A percentile compares a stretch with the other conserved stretches of the same genome.
Evolutionary conservation across 2,797 vertebrate genomes (phyloP).

Genomic region (Hypotaenidia okinawae): DNA sequence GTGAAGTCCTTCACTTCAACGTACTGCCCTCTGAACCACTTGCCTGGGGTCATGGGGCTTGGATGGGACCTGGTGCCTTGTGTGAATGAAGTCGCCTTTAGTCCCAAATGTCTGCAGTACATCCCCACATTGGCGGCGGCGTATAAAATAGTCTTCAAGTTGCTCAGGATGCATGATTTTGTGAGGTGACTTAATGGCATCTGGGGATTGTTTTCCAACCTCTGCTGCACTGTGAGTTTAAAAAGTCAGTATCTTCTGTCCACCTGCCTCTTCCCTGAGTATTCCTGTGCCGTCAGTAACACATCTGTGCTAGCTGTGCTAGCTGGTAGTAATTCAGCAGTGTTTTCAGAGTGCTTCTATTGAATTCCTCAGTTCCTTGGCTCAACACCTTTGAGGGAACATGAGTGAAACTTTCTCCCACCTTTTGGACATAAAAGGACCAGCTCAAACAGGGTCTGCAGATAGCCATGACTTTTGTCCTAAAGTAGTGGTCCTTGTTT

Average conservation of each 20-base stretch:
- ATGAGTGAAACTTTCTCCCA: background rate
- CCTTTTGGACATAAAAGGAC: background rate
- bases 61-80: background rate
- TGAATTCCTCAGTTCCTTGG: background rate
- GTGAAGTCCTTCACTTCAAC: background rate
- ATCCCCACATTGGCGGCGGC: rapidly evolving
- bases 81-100: background rate
- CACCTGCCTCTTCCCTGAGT: background rate
- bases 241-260: background rate
- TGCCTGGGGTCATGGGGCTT: background rate
- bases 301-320: background rate
- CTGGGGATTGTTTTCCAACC: background rate
- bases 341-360: background rate
- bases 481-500: background rate
- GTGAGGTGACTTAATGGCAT: background rate
- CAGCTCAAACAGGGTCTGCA: background rate
- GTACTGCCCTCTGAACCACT: background rate
- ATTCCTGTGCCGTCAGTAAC: background rate
- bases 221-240: background rate
- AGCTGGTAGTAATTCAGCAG: background rate
- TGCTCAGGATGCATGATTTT: background rate
- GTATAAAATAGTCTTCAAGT: background rate
- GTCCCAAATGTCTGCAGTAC: background rate
- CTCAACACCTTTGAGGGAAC: background rate
- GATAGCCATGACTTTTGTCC: background rate